Percentiles rank a stretch among this genome's conserved stretches.
phyloP scores from a whole-genome alignment of 2,797 vertebrate genomes.

The Hyperoplus immaculatus region DNA sequence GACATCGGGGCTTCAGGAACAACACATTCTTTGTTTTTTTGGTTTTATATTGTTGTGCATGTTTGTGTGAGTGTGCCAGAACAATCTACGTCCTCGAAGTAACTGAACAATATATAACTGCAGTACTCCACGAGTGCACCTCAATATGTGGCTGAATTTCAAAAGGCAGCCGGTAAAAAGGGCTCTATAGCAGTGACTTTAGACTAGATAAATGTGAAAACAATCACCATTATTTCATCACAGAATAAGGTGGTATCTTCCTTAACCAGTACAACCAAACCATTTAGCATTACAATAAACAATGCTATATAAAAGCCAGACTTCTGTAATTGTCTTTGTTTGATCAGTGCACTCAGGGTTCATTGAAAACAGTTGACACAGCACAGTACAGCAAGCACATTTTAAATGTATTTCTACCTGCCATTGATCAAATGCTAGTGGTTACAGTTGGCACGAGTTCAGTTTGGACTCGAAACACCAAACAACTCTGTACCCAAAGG shows the following conservation, averaged over 20 bases:
- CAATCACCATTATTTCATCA: neutral
- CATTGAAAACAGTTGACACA: neutral
- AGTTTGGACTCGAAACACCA: conserved; percentile 53
- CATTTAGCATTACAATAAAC: neutral
- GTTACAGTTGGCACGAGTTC: conserved; percentile 42
- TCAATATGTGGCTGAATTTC: conserved; percentile 8
- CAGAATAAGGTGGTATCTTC: neutral
- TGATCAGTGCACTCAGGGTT: neutral
- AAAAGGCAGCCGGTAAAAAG: conserved; percentile 9
- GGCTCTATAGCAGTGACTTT: neutral
- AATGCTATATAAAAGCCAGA: neutral
- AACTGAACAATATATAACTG: conserved; percentile 16
- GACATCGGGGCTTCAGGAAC: conserved; percentile 45
- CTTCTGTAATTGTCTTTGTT: neutral
- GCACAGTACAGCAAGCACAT: neutral
- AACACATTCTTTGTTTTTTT: conserved; percentile 17
- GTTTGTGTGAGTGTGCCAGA: conserved; percentile 15
- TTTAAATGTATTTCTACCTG: conserved; percentile 30
- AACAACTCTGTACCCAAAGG: conserved; percentile 38
- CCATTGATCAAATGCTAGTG: conserved; percentile 48
- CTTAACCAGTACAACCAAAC: too few relatives aligned
- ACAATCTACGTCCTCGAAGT: conserved; percentile 4
- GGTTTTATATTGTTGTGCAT: conserved; percentile 37
- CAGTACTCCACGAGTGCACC: neutral
- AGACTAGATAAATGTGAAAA: conserved; percentile 8